Evolutionary conservation across 2,888 invertebrate genomes (phyloP), one percentile per base, ranked within the genome.

Genomic region (Diarsia dahlii): DNA sequence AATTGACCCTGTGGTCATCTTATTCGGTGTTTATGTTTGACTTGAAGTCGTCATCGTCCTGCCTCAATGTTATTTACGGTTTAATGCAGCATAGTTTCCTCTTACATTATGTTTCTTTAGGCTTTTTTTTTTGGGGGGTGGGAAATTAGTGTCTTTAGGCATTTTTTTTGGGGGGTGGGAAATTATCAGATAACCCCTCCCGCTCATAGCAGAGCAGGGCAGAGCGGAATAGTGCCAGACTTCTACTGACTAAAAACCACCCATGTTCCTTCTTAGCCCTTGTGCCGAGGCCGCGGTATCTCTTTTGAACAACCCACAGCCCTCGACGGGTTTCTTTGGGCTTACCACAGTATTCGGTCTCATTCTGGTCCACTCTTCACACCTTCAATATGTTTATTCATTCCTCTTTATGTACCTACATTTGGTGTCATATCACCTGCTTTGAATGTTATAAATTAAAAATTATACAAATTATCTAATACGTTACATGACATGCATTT

Each of bases 401-500:
- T 23, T 45, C 10, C 20, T 64, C 20, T 9, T 9, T 13, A 28
- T 20, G 5, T n/a, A n/a, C n/a, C n/a, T 9, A 28, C 45, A 45
- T 63, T 45, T 45, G 13, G 13, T 68, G 18, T 23, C n/a, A n/a
- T n/a, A n/a, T n/a, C n/a, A n/a, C 28, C 28, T 28, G 28, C n/a
- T 28, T 13, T 18, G 10, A 48, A 68, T 5, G 56, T 18, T 18
- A 45, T 12, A 66, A 78, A 66, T 67, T 62, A 45, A 73, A 73
- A 15, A 80, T 65, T 56, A 56, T 68, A 74, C 50, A 58, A 67
- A 52, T 56, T 48, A 54, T 56, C 28, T 62, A n/a, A 46, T 23
- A 2, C 48, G 56, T 28, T 48, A 64, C 75, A 48, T 76, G 56
- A 76, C 39, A 28, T 13, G 54, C 39, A 76, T 75, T 58, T 65